These are phyloP conservation scores for Lutjanus erythropterus DNA, from an alignment of 2,113 vertebrate species.

Conservation along the genomic window DNA sequence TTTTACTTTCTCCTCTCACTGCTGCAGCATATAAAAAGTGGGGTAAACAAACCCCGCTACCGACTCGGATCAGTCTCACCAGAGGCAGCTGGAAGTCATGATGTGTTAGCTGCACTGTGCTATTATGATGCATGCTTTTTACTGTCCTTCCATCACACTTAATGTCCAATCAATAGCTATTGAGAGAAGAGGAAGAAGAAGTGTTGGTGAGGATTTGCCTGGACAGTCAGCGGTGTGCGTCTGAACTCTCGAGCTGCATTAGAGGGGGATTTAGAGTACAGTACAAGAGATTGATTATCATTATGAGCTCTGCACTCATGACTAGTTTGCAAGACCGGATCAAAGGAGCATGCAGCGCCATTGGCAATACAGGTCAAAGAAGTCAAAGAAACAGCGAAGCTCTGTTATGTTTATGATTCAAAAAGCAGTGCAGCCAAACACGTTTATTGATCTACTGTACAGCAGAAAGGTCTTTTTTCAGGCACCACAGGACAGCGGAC, in stretches of 20 bases:
- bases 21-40: slow-evolving; percentile 16
- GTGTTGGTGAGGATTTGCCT: slow-evolving; percentile 32
- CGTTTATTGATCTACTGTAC: background rate
- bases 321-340: slow-evolving; percentile 25
- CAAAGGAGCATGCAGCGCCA: slow-evolving; percentile 9
- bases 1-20: background rate
- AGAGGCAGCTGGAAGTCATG: slow-evolving; percentile 9
- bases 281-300: slow-evolving; percentile 54
- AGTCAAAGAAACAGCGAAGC: background rate
- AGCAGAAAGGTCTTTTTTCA: background rate
- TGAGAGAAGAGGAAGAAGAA: slow-evolving; percentile 14
- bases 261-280: slow-evolving; percentile 59
- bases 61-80: background rate
- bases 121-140: slow-evolving; percentile 13
- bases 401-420: background rate
- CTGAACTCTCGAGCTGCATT: slow-evolving; percentile 42
- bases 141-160: slow-evolving; percentile 21
- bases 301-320: slow-evolving; percentile 33
- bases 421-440: background rate
- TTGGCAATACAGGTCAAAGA: background rate
- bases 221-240: slow-evolving; percentile 17
- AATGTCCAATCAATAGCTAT: slow-evolving; percentile 38
- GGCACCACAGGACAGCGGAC: slow-evolving; percentile 47
- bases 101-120: slow-evolving; percentile 4
- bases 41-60: slow-evolving; percentile 22